These are phyloP conservation scores for Mythimna pallens DNA, from an alignment of 2,888 invertebrate species.

Conservation along the genomic window DNA sequence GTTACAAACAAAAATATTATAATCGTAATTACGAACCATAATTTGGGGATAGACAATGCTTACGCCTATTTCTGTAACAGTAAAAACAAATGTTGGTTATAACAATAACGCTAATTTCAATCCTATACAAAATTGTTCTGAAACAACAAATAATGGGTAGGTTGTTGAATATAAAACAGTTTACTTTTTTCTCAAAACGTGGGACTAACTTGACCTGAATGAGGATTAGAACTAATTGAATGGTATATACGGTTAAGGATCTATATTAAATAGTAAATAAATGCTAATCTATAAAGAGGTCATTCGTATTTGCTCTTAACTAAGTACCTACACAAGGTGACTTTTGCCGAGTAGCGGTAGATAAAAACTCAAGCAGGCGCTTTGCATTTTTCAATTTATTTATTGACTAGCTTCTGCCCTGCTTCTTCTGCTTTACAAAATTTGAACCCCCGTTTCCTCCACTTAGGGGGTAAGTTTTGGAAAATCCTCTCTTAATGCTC, in stretches of 20 bases:
- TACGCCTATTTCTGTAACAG: background rate
- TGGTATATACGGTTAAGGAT: background rate
- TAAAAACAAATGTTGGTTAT: constrained; percentile 44
- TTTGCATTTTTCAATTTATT: too few species aligned
- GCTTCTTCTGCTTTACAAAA: too few species aligned
- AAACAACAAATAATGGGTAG: constrained; percentile 6
- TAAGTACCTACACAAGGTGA: too few species aligned
- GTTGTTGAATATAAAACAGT: constrained; percentile 10
- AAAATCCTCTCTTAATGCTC: too few species aligned
- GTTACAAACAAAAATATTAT: background rate
- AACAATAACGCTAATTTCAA: constrained; percentile 47
- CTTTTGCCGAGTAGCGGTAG: too few species aligned
- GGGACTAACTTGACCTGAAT: background rate
- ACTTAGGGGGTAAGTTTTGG: accelerated
- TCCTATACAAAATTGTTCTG: constrained; percentile 5
- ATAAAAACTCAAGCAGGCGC: too few species aligned
- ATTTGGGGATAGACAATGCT: constrained; percentile 5
- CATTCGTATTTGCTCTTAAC: too few species aligned
- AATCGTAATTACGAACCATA: constrained; percentile 8
- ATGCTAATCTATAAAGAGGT: too few species aligned
- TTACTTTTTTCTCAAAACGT: background rate
- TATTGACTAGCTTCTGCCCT: too few species aligned
- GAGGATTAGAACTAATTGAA: background rate
- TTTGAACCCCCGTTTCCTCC: too few species aligned
- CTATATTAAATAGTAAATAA: too few species aligned